A percentile compares a stretch with the other conserved stretches of the same genome.
phyloP scores from a whole-genome alignment of 2,113 vertebrate genomes.

The Octodon degus region DNA sequence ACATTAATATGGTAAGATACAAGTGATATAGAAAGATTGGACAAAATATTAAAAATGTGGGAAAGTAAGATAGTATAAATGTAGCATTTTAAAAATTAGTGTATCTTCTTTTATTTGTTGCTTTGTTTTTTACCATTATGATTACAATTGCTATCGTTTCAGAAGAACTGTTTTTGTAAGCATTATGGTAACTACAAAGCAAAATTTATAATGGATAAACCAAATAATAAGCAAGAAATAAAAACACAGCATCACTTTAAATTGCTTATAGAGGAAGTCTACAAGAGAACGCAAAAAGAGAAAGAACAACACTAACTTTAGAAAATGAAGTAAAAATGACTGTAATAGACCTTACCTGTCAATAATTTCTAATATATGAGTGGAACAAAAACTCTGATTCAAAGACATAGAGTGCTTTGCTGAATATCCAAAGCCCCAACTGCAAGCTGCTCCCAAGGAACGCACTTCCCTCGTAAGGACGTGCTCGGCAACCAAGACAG shows the following conservation, averaged over 20 bases:
- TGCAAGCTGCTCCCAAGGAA: background rate
- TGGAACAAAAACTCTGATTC: too few species aligned
- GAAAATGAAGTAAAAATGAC: background rate
- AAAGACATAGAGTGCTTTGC: background rate
- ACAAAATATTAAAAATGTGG: background rate
- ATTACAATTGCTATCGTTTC: background rate
- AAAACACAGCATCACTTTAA: background rate
- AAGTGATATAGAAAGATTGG: background rate
- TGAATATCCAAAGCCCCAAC: background rate
- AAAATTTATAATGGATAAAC: background rate
- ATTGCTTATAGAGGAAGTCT: background rate
- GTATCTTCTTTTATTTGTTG: background rate
- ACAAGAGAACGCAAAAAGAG: background rate
- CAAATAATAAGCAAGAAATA: background rate
- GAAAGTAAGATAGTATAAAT: background rate
- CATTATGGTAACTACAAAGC: background rate
- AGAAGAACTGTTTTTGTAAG: background rate
- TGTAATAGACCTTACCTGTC: background rate
- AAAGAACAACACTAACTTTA: background rate
- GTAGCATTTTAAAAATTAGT: background rate
- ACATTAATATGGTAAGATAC: background rate
- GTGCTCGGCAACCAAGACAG: background rate
- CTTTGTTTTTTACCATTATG: background rate
- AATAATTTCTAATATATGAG: background rate
- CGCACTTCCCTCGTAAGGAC: background rate